Base-by-base conservation (phyloP, 2,797 vertebrate species). In the Ctenochaetus hawaiiensis region DNA sequence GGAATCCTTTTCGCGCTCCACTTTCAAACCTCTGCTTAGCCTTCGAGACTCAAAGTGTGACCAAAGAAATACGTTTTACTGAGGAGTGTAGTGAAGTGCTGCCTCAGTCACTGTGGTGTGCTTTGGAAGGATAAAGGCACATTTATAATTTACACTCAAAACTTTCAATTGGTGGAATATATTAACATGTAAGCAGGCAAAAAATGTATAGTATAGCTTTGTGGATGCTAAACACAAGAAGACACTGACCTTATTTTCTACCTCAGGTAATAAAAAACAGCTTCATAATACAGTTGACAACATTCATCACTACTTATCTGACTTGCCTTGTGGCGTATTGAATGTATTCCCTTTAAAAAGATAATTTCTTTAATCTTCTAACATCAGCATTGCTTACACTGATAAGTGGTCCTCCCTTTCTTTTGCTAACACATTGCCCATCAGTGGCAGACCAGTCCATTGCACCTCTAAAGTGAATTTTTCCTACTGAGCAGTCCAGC, bases 1-100 rank as follows among this genome's bases (percentile, higher is more conserved):
- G 53, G 71, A 86, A 89, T 89, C 80, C 75, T 89, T 87, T 88
- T 85, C 59, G 68, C 26, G 72, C 81, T 84, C 81, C 68, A 87
- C 83, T 89, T 90, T 86, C 69, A 77, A 74, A 80, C 67, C 39
- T 80, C 76, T 48, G 68, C 81, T 83, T 71, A 44, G 39, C 66
- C 74, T 82, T 57, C 5, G 11, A 79, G 78, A 81, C 72, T 74
- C 37, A 8, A 23, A 75, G 81, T 84, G 77, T 83, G 81, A 83
- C 84, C 65, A 66, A 75, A 84, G 69, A 82, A 77, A 67, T 67
- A 39, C 4, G 41, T 72, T 82, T 68, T 58, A 63, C 77, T 77
- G 18, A 2, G 26, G 72, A 68, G 37, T 60, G 63, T 1, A 13
- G 26, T 8, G 37, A 58, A 80, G 71, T 3, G 62, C 61, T 49